phyloP scores from a whole-genome alignment of 2,797 vertebrate genomes.

The Pachyuromys duprasi region DNA sequence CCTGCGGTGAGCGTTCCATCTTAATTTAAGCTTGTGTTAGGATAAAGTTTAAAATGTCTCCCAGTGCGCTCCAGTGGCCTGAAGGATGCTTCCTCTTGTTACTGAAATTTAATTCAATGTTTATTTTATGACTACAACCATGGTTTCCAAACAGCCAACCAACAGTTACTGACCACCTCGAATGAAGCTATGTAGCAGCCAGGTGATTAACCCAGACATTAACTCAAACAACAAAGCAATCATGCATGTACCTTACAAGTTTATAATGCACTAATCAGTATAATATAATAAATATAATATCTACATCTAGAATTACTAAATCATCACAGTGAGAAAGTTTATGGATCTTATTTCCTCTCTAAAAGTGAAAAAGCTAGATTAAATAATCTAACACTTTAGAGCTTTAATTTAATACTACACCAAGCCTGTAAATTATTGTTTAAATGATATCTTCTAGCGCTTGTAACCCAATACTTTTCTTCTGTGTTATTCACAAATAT shows the following conservation, averaged over 20 bases:
- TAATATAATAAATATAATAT: neutral
- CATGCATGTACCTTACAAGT: neutral
- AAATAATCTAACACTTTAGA: neutral
- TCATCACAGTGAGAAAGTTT: neutral
- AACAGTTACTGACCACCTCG: neutral
- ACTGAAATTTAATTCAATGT: neutral
- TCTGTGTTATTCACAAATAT: constrained; percentile 15
- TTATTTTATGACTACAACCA: neutral
- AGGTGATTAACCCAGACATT: neutral
- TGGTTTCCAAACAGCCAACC: neutral
- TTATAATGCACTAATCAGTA: neutral
- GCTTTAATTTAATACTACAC: neutral
- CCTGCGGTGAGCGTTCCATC: neutral
- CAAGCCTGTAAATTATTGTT: neutral
- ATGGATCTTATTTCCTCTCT: constrained; percentile 45
- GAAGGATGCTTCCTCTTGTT: neutral
- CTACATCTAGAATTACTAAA: neutral
- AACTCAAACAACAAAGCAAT: neutral
- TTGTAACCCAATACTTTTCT: neutral
- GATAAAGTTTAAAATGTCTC: neutral
- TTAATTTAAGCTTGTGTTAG: neutral
- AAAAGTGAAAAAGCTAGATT: constrained; percentile 43
- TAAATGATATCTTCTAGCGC: neutral
- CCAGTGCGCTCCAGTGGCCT: neutral
- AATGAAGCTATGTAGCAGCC: neutral